These are phyloP conservation scores for Drosophila arizonae DNA, from an alignment of 1,140 invertebrate species.

Conservation along the genomic window DNA sequence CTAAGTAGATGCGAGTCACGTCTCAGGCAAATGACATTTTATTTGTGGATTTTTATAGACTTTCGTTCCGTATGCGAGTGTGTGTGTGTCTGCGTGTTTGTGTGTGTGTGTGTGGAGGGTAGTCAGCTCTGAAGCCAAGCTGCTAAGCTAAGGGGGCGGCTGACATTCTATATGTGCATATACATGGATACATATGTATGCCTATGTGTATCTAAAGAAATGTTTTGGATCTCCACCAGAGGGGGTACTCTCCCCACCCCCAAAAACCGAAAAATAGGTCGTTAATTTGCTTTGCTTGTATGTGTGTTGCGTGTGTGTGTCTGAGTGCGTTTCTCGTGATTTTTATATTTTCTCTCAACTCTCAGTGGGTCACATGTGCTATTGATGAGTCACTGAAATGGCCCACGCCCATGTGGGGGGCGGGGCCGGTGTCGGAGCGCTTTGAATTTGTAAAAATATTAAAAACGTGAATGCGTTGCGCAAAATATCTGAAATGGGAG, in stretches of 20 bases:
- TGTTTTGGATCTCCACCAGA: neutral
- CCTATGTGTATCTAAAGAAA: neutral
- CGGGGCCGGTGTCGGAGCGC: neutral
- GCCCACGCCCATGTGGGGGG: conserved; percentile 4
- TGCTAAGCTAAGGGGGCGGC: conserved; percentile 1
- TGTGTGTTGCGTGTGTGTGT: conserved; percentile 27
- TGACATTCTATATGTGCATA: conserved; percentile 8
- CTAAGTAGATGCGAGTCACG: conserved; percentile 79
- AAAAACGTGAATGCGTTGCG: conserved; percentile 33
- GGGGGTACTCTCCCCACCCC: no score
- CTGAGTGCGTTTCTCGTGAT: conserved; percentile 13
- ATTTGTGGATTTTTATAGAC: conserved; percentile 82
- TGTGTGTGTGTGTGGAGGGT: neutral
- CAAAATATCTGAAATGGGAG: neutral
- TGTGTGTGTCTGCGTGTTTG: conserved; percentile 18
- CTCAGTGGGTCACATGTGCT: conserved; percentile 68
- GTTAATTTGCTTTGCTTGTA: conserved; percentile 65
- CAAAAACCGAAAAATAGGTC: conserved; percentile 68
- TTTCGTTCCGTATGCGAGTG: conserved; percentile 41
- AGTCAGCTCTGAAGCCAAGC: conserved; percentile 9
- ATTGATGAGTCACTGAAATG: conserved; percentile 65
- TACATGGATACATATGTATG: neutral
- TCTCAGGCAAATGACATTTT: conserved; percentile 80
- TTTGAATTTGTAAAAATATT: conserved; percentile 36
- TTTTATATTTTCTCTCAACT: conserved; percentile 19